These are phyloP conservation scores for Falco concolor DNA, from an alignment of 2,797 vertebrate species.

Conservation along the genomic window DNA sequence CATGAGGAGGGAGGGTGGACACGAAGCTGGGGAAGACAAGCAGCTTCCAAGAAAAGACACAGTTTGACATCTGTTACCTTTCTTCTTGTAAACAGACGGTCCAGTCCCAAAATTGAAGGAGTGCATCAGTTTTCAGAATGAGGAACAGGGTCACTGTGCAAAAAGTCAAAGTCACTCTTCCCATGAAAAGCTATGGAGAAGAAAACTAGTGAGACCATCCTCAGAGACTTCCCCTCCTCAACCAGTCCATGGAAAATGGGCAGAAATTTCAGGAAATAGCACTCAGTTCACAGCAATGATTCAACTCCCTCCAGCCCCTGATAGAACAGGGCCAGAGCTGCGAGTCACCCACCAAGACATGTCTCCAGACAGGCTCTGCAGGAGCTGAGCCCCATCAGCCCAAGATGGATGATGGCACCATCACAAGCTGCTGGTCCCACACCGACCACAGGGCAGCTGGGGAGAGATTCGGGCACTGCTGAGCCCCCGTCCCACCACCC, in stretches of 20 bases:
- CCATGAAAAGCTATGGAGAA: background rate
- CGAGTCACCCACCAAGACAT: rapidly evolving
- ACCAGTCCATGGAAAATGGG: background rate
- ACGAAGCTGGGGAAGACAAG: background rate
- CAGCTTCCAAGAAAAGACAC: background rate
- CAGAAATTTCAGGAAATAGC: background rate
- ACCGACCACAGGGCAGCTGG: background rate
- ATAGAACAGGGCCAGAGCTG: background rate
- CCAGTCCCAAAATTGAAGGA: background rate
- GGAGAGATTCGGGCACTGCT: background rate
- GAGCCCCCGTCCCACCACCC: background rate
- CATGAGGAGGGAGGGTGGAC: background rate
- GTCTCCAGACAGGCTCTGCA: background rate
- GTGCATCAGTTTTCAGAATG: background rate
- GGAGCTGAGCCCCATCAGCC: background rate
- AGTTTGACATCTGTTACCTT: background rate
- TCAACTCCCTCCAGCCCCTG: background rate
- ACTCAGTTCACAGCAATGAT: background rate
- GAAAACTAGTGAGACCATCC: background rate
- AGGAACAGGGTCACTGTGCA: background rate
- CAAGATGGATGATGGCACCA: background rate
- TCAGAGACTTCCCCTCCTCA: background rate
- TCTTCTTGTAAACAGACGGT: background rate
- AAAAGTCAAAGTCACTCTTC: background rate
- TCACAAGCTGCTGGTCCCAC: background rate